These are phyloP conservation scores for Hemicrepidius hirtus DNA, from an alignment of 2,888 invertebrate genomes.

Conservation along the genomic window DNA sequence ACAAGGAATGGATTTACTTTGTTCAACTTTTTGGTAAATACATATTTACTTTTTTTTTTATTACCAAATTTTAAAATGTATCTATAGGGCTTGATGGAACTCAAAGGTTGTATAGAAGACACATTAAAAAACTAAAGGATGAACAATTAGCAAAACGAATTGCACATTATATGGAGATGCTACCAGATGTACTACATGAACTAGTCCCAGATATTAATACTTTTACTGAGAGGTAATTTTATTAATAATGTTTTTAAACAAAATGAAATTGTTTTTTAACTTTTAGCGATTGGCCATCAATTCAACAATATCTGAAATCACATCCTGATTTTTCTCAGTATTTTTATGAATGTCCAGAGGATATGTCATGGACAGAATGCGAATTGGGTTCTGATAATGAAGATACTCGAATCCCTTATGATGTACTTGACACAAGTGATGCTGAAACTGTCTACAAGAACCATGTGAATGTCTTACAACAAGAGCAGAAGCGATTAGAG, in stretches of 20 bases:
- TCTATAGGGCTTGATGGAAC: constrained; percentile 73
- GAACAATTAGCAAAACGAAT: constrained; percentile 86
- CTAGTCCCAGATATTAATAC: constrained; percentile 85
- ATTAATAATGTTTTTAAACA: constrained; percentile 2
- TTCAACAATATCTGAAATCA: constrained; percentile 88
- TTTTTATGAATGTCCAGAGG: constrained; percentile 90
- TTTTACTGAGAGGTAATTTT: constrained; percentile 76
- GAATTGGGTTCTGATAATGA: constrained; percentile 78
- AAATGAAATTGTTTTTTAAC: constrained; percentile 43
- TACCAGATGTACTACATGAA: constrained; percentile 85
- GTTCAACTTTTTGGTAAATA: constrained; percentile 89
- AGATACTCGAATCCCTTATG: constrained; percentile 91
- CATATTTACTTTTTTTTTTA: constrained; percentile 1
- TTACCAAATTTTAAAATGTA: not conserved
- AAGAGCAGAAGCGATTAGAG: constrained; percentile 94
- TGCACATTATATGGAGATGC: constrained; percentile 84
- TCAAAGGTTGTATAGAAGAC: constrained; percentile 82
- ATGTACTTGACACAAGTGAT: constrained; percentile 92
- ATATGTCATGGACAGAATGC: constrained; percentile 86
- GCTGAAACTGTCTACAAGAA: constrained; percentile 95
- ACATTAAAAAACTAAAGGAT: constrained; percentile 87
- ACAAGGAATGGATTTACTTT: constrained; percentile 92
- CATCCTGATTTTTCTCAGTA: constrained; percentile 96
- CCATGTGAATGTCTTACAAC: constrained; percentile 92
- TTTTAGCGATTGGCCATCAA: constrained; percentile 90